Conservation (phyloP, 2,113 vertebrate species). For the Noturus placidus region DNA sequence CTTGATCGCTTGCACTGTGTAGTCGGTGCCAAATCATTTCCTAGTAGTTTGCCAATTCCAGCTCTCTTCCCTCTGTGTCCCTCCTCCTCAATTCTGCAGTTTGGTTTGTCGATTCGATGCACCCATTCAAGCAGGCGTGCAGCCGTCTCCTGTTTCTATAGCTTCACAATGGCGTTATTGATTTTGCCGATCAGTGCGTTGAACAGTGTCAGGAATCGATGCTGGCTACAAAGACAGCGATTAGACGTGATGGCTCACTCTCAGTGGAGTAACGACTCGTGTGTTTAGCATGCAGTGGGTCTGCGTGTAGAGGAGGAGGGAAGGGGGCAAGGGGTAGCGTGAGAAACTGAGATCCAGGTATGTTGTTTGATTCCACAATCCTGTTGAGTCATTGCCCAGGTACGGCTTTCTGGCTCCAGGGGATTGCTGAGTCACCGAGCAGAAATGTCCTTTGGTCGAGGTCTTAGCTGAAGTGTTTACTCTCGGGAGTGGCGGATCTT, state of each 20-base stretch:
- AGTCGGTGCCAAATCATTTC: conserved; percentile 36
- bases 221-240: background rate
- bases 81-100: background rate
- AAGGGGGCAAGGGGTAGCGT: conserved; percentile 30
- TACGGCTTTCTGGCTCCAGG: conserved; percentile 32
- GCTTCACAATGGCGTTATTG: conserved; percentile 40
- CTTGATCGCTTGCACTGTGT: conserved; percentile 25
- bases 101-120: background rate
- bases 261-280: conserved; percentile 10
- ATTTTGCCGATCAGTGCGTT: conserved; percentile 25
- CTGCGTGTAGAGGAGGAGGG: background rate
- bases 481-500: background rate
- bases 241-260: conserved; percentile 40
- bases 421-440: conserved; percentile 46
- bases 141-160: background rate
- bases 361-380: background rate
- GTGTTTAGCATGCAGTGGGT: background rate
- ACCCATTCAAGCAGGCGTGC: background rate
- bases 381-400: conserved; percentile 27
- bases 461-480: conserved; percentile 17
- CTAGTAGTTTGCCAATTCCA: conserved; percentile 23
- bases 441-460: conserved; percentile 47
- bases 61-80: background rate
- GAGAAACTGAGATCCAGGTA: conserved; percentile 43
- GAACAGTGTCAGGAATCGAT: conserved; percentile 33